Evolutionary conservation across 2,888 invertebrate species (phyloP), one percentile per base, ranked within the genome.

Genomic region (Steinernema carpocapsae): DNA sequence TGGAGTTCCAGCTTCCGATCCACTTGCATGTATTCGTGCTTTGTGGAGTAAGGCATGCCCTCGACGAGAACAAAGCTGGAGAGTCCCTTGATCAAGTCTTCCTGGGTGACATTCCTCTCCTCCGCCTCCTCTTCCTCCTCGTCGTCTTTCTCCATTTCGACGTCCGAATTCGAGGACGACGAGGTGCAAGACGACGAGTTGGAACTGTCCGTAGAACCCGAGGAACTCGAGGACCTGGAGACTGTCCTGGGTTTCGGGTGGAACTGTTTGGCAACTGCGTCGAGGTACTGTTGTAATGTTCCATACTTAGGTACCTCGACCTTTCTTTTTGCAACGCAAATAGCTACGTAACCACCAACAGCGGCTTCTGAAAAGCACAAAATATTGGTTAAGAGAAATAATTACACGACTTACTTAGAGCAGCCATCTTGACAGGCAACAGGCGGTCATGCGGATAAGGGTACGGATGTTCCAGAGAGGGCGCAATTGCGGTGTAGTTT

Each of bases 381-480:
- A 64, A 56, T 3, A 3, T 37, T 37, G 10, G 37, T 10, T 37
- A 14, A 48, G 14, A 19, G 4, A 37, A 6, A 14, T 14, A 14
- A 3, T 48, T 7, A 14, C 3, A 48, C n/a, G 14, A 48, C 56
- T 3, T 32, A 64, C 64, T 64, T 32, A 64, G 2, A 14, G 64
- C 29, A 14, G 64, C 64, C 37, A 64, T 14, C 14, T 64, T 64
- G 29, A 64, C 32, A 17, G 22, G 22, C 2, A 32, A 17, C 19
- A 64, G 29, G n/a, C 64, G 64, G 4, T 64, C 64, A 32, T 64
- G 29, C 2, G 64, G 17, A 29, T 64, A 29, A 17, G 64, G 17
- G 37, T 64, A 64, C 17, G 64, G 64, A 37, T 64, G 64, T n/a
- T 64, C 64, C 64, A 64, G 64, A 12, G 64, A 26, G 14, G 64